These are phyloP conservation scores for Cyprinus carpio DNA, from an alignment of 2,113 vertebrate species.

Conservation along the genomic window DNA sequence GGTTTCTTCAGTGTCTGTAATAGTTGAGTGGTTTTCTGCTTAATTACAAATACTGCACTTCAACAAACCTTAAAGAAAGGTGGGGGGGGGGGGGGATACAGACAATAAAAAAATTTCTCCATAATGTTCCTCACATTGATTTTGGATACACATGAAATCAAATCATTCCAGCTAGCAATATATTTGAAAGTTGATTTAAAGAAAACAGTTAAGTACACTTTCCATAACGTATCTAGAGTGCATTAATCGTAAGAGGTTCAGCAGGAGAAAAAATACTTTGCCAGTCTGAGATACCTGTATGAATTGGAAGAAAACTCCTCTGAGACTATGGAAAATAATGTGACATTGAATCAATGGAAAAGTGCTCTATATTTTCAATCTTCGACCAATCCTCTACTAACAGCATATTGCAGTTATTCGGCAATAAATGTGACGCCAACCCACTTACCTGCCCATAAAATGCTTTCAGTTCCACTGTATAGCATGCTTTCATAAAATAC, in stretches of 20 bases:
- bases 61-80: background rate
- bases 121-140: background rate
- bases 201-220: slow-evolving; percentile 3
- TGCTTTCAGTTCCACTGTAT: background rate
- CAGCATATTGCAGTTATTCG: background rate
- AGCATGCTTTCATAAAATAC: background rate
- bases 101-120: background rate
- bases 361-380: background rate
- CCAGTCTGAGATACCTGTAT: background rate
- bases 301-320: background rate
- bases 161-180: slow-evolving; percentile 9
- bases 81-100: accelerated
- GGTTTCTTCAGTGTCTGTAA: background rate
- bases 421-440: background rate
- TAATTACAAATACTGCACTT: slow-evolving; percentile 4
- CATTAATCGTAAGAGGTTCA: background rate
- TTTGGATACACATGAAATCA: background rate
- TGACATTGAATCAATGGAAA: slow-evolving; percentile 16
- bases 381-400: background rate
- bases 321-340: background rate
- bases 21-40: background rate
- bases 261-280: background rate
- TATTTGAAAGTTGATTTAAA: slow-evolving; percentile 16
- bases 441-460: background rate
- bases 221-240: background rate